Percentiles rank a stretch among this genome's conserved stretches.
These are phyloP conservation scores for Papilio polyxenes DNA, from an alignment of 1,140 invertebrate genomes.

Conservation along the genomic window DNA sequence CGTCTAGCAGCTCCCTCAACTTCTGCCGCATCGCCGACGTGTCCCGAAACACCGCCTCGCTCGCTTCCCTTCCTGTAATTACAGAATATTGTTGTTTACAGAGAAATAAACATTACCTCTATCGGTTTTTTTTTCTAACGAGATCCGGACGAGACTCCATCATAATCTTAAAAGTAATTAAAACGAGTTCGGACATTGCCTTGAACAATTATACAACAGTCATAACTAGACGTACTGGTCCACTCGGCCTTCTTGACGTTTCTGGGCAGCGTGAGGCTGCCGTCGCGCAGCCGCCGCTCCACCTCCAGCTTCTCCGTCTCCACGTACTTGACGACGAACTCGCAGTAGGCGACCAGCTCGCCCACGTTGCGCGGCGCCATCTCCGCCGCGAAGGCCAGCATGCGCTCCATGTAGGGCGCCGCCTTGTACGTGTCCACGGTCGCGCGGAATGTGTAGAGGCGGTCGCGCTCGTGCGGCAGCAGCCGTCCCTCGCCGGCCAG, in stretches of 20 bases:
- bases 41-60: slow-evolving; percentile 7
- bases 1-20: background rate
- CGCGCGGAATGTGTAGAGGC: slow-evolving; percentile 12
- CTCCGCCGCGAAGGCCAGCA: background rate
- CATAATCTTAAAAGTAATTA: too few relatives aligned
- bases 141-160: too few relatives aligned
- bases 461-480: slow-evolving; percentile 10
- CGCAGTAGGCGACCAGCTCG: slow-evolving; percentile 30
- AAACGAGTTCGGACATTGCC: too few relatives aligned
- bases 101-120: too few relatives aligned
- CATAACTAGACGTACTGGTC: slow-evolving; percentile 1
- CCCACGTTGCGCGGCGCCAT: background rate
- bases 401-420: background rate
- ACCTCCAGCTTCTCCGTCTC: slow-evolving; percentile 28
- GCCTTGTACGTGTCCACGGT: slow-evolving; percentile 32
- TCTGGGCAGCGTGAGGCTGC: background rate
- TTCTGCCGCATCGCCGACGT: slow-evolving; percentile 1
- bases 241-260: slow-evolving; percentile 9
- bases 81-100: background rate
- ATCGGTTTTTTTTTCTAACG: too few relatives aligned
- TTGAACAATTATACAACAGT: too few relatives aligned
- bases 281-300: slow-evolving; percentile 14
- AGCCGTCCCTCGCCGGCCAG: background rate
- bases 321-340: slow-evolving; percentile 33
- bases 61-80: slow-evolving; percentile 6